Evolutionary conservation across 2,797 vertebrate genomes (phyloP).

Genomic region (Melanotaenia boesemani): DNA sequence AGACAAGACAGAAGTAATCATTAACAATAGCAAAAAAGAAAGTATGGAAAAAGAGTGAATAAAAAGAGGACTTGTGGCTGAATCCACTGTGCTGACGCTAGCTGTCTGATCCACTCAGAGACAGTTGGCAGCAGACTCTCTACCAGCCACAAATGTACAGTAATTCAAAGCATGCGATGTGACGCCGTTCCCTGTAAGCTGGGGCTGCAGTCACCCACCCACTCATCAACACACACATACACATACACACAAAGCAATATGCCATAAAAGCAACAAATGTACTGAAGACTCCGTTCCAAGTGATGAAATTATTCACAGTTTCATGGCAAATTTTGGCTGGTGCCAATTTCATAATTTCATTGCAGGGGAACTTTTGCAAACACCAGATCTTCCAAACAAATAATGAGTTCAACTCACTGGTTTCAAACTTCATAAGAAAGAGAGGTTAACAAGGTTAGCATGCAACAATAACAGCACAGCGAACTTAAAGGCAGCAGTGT

Average conservation of each 20-base stretch:
- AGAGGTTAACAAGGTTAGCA: conserved; percentile 19
- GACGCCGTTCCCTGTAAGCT: conserved; percentile 65
- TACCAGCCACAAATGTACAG: conserved; percentile 80
- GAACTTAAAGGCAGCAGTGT: conserved; percentile 15
- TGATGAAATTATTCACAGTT: conserved; percentile 78
- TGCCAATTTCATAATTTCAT: conserved; percentile 70
- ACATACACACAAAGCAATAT: conserved; percentile 37
- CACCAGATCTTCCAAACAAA: conserved; percentile 41
- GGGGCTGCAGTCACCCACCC: conserved; percentile 60
- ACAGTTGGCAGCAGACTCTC: conserved; percentile 80
- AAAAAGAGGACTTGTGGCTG: conserved; percentile 64
- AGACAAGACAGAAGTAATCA: conserved; percentile 10
- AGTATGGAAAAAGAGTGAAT: conserved; percentile 64
- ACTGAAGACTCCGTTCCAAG: conserved; percentile 59
- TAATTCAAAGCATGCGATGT: conserved; percentile 85
- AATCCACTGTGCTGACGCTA: conserved; percentile 71
- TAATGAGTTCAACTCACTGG: conserved; percentile 17
- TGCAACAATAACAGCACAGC: background rate
- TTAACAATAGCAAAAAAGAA: conserved; percentile 30
- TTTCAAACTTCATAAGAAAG: conserved; percentile 7
- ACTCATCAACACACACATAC: conserved; percentile 30
- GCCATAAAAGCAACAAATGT: conserved; percentile 62
- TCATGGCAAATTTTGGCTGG: conserved; percentile 63
- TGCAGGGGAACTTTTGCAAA: conserved; percentile 42
- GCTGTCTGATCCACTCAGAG: conserved; percentile 76